Base-by-base conservation (phyloP, 2,888 invertebrate species). In the Lomographa bimaculata region DNA sequence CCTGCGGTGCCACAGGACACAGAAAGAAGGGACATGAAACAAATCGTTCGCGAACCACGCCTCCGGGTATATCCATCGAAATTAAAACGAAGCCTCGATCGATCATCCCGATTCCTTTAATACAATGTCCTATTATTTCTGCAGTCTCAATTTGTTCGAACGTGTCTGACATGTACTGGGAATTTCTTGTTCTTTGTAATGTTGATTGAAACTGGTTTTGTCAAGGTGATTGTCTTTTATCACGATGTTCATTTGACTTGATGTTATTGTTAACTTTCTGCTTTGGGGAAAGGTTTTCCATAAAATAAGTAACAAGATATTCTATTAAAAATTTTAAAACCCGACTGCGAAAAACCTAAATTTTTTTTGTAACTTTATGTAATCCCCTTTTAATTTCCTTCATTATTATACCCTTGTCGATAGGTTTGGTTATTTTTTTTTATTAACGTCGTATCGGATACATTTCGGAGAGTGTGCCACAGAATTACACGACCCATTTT, bases 41-140 rank as follows among this genome's bases (percentile, higher is more conserved):
- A 87, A 89, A 89, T 89, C 72, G 87, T 83, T 79, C 79, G 60
- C 60, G 66, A 65, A 75, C 87, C 87, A 86, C 87, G 84, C 87
- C 87, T 80, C 67, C 76, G 71, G 70, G 71, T 57, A 77, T 75
- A 79, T 81, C 65, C 66, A 85, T 86, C 87, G 81, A 84, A 87
- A 89, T 87, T 86, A 85, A 87, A 85, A 87, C 73, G 79, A 78
- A 71, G 69, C 63, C 79, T 65, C 83, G 73, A 89, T 89, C 87
- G 87, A 87, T 89, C 87, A 89, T 84, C 82, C 72, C 72, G 71
- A 82, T 81, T 85, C 68, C 63, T 81, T 82, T 83, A 81, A 83
- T 85, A 85, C 81, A 79, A 84, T 75, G 70, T 67, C 64, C 71
- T 73, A 74, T 80, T 82, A 81, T 84, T 82, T 82, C 71, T 78